A percentile compares a stretch with the other conserved stretches of the same genome.
These are phyloP conservation scores for Apotomis betuletana DNA, from an alignment of 2,888 invertebrate species.

Conservation along the genomic window DNA sequence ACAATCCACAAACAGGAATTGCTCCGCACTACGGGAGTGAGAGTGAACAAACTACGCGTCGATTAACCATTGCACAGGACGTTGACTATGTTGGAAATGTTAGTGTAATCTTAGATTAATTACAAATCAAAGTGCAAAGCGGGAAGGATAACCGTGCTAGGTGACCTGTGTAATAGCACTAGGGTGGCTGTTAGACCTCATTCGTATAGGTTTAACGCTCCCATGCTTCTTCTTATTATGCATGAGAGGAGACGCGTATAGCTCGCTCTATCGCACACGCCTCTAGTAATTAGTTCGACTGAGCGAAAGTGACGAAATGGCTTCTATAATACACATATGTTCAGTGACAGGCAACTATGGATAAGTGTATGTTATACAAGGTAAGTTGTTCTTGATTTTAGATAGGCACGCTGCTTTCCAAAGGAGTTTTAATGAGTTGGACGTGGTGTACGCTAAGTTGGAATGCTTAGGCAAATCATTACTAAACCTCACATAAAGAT, in stretches of 20 bases:
- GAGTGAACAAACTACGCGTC: too few relatives aligned
- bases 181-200: conserved; percentile 19
- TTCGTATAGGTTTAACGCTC: conserved; percentile 23
- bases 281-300: conserved; percentile 17
- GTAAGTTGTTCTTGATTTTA: too few relatives aligned
- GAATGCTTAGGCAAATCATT: too few relatives aligned
- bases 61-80: too few relatives aligned
- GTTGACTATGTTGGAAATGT: neutral
- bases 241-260: conserved; percentile 15
- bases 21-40: too few relatives aligned
- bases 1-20: too few relatives aligned
- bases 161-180: conserved; percentile 12
- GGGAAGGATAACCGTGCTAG: conserved; percentile 22
- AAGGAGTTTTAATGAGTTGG: too few relatives aligned
- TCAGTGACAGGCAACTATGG: neutral
- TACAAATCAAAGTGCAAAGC: neutral
- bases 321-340: neutral
- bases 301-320: conserved; percentile 20
- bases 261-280: conserved; percentile 21
- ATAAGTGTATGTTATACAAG: neutral
- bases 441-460: too few relatives aligned
- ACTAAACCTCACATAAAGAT: too few relatives aligned
- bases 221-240: conserved; percentile 18
- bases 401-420: too few relatives aligned
- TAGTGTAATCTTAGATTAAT: neutral